phyloP scores from a whole-genome alignment of 2,113 vertebrate species.

The Erpornis zantholeuca region DNA sequence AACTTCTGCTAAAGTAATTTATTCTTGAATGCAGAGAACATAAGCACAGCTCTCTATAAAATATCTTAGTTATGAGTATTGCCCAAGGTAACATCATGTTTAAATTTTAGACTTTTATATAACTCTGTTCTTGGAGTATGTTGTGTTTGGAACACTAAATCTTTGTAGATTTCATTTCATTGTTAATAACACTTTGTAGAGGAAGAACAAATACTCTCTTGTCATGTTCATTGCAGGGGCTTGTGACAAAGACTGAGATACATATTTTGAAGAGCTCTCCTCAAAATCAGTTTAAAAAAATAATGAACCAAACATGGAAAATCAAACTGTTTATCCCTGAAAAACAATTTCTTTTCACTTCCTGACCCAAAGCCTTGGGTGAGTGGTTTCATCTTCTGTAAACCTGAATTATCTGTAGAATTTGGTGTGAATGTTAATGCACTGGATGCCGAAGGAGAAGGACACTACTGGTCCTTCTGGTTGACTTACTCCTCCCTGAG shows the following conservation, averaged over 20 bases:
- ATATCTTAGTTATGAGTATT: not conserved
- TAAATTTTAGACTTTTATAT: not conserved
- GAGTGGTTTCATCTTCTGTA: not conserved
- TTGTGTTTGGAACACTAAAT: not conserved
- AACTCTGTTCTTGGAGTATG: not conserved
- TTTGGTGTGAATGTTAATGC: not conserved
- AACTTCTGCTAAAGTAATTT: not conserved
- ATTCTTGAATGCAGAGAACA: not conserved
- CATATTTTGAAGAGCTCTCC: not conserved
- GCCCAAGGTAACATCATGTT: not conserved
- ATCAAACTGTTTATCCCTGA: not conserved
- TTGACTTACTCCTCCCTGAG: not conserved
- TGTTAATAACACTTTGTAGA: not conserved
- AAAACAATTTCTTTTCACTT: not conserved
- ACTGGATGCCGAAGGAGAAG: not conserved
- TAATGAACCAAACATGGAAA: not conserved
- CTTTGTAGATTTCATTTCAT: not conserved
- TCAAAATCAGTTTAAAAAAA: not conserved
- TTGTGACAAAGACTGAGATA: not conserved
- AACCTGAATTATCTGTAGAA: not conserved
- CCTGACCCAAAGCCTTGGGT: not conserved
- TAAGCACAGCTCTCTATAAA: not conserved
- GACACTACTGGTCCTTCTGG: not conserved
- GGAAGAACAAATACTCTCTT: not conserved
- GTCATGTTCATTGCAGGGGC: fast-evolving